Evolutionary conservation across 2,113 vertebrate genomes (phyloP).

Genomic region (Tychaedon coryphoeus): DNA sequence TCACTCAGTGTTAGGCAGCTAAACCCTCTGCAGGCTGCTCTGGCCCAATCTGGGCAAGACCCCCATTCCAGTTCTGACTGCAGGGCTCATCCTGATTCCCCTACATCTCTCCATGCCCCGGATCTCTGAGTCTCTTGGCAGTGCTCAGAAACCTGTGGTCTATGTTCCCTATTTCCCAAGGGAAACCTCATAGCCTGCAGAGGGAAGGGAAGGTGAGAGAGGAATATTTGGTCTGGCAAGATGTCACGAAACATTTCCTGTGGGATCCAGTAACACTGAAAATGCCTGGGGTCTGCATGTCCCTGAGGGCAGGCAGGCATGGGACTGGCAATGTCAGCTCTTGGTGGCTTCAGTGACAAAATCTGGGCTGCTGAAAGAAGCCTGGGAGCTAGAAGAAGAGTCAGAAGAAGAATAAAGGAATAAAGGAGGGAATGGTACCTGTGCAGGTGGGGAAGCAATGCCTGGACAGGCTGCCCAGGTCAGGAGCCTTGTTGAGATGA

Average conservation of each 20-base stretch:
- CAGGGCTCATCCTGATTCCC: background rate
- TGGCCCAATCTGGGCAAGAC: background rate
- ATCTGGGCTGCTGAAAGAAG: background rate
- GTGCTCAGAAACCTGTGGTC: background rate
- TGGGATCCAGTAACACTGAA: background rate
- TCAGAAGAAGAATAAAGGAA: background rate
- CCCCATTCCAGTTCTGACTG: background rate
- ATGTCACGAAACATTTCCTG: background rate
- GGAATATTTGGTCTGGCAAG: background rate
- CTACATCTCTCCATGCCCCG: rapidly evolving
- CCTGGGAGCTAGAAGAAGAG: background rate
- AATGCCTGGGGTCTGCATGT: background rate
- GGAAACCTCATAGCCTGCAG: background rate
- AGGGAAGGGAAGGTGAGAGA: background rate
- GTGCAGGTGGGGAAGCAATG: background rate
- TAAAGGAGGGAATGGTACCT: background rate
- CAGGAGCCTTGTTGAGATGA: background rate
- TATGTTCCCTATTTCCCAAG: background rate
- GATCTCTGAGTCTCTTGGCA: background rate
- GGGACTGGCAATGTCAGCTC: background rate
- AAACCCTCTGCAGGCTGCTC: background rate
- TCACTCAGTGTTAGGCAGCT: background rate
- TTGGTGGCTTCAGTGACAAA: background rate
- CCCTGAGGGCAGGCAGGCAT: background rate
- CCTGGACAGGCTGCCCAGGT: background rate